Percentiles rank a stretch among this genome's conserved stretches.
Conservation (phyloP, 2,797 vertebrate species). For the Argya squamiceps region DNA sequence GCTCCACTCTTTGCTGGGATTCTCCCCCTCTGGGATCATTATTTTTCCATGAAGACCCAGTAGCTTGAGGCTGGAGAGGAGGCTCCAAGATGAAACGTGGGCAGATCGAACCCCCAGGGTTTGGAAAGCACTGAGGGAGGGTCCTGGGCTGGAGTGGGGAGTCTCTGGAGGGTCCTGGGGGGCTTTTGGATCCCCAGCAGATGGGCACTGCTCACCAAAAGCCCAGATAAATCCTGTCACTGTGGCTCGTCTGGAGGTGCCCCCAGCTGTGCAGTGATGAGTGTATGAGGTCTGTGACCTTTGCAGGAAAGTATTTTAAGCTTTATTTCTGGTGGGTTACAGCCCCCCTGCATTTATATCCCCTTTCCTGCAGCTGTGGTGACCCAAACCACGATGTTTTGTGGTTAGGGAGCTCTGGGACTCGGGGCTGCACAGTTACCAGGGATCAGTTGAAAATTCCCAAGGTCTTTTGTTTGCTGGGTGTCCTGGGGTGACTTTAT, state of each 20-base stretch:
- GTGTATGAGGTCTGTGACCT: not conserved
- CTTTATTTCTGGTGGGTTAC: not conserved
- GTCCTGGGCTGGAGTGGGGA: not conserved
- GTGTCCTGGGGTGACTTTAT: not conserved
- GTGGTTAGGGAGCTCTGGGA: not conserved
- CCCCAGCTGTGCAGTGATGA: not conserved
- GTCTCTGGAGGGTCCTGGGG: not conserved
- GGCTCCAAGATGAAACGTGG: not conserved
- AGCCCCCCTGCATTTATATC: not conserved
- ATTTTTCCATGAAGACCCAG: not conserved
- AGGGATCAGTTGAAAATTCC: not conserved
- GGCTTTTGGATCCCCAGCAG: not conserved
- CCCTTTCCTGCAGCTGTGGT: not conserved
- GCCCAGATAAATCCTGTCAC: rapidly evolving
- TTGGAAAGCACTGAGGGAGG: not conserved
- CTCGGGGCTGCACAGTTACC: rapidly evolving
- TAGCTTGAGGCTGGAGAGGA: not conserved
- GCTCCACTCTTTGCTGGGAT: not conserved
- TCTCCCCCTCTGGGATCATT: not conserved
- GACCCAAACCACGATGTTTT: not conserved
- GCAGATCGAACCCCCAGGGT: not conserved
- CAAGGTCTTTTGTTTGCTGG: not conserved
- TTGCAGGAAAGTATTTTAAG: not conserved
- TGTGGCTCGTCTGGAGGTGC: not conserved
- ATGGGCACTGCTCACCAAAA: not conserved